Evolutionary conservation across 2,113 vertebrate species (phyloP).

Genomic region (Psilopsiagon aymara): DNA sequence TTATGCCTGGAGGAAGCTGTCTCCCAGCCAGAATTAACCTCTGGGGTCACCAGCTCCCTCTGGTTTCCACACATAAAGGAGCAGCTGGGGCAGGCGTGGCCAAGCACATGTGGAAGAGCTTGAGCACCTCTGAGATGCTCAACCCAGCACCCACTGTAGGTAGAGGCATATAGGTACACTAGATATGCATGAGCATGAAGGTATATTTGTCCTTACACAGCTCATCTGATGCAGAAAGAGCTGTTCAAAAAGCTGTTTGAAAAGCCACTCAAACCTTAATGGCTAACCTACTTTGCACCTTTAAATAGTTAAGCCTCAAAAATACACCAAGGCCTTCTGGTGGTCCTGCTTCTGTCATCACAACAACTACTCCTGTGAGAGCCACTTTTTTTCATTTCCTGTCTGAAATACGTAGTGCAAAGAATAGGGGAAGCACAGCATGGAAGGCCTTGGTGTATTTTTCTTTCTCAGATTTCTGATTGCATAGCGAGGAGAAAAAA

Average conservation of each 20-base stretch:
- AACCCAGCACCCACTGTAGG: fast-evolving
- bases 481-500: not conserved
- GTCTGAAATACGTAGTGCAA: not conserved
- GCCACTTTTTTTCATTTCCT: not conserved
- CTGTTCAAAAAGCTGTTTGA: not conserved
- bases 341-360: not conserved
- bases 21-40: not conserved
- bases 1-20: not conserved
- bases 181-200: fast-evolving
- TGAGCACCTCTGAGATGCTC: not conserved
- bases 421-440: not conserved
- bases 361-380: not conserved
- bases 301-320: not conserved
- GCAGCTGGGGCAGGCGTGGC: not conserved
- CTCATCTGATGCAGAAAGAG: not conserved
- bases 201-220: not conserved
- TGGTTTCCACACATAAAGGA: fast-evolving
- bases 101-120: not conserved
- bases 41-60: no score
- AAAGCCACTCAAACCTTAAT: not conserved
- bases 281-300: not conserved
- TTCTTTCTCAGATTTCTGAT: not conserved
- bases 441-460: not conserved
- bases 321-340: not conserved
- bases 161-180: fast-evolving